Percentiles rank a stretch among this genome's conserved stretches.
These are phyloP conservation scores for Lucilia cuprina DNA, from an alignment of 1,140 invertebrate genomes.

Conservation along the genomic window DNA sequence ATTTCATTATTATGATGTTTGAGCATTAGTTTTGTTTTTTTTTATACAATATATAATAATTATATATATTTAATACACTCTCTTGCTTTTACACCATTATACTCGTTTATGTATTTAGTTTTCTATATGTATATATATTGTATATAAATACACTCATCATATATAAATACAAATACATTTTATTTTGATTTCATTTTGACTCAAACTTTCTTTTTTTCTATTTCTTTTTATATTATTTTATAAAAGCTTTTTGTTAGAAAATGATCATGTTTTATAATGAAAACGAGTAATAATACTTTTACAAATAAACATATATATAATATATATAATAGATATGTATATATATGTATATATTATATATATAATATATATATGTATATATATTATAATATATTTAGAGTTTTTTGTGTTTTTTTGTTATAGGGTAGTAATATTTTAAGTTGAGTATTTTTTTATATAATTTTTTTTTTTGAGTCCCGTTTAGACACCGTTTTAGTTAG, in stretches of 20 bases:
- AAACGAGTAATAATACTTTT: conserved; percentile 14
- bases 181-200: conserved; percentile 32
- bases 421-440: neutral
- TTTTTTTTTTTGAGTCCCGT: conserved; percentile 1
- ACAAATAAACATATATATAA: conserved; percentile 33
- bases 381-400: conserved; percentile 22
- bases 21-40: neutral
- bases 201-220: conserved; percentile 11
- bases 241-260: neutral
- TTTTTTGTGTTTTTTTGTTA: conserved; percentile 41
- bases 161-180: conserved; percentile 12
- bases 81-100: neutral
- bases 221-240: neutral
- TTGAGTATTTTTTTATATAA: neutral
- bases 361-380: conserved; percentile 25
- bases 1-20: neutral
- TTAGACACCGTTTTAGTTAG: neutral
- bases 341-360: conserved; percentile 33
- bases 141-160: neutral
- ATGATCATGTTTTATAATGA: conserved; percentile 28
- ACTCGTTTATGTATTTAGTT: neutral
- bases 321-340: conserved; percentile 32
- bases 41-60: neutral
- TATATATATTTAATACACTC: neutral
- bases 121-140: neutral